Evolutionary conservation across 2,888 invertebrate genomes (phyloP).

Genomic region (Sipunculus nudus): DNA sequence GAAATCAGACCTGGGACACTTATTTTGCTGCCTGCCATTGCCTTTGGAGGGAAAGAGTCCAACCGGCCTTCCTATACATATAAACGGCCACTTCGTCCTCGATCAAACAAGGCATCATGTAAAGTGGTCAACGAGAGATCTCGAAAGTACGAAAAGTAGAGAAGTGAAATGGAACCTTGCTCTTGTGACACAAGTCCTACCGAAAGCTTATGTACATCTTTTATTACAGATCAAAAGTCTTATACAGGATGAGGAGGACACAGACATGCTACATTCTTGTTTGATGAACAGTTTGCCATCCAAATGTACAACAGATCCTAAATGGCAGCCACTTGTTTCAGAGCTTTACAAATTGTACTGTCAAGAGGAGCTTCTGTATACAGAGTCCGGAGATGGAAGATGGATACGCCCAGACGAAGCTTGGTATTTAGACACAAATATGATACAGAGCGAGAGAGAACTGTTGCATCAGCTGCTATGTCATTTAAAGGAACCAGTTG

Average conservation of each 20-base stretch:
- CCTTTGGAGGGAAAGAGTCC: constrained; percentile 46
- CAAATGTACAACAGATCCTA: constrained; percentile 27
- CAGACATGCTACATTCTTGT: too few species aligned
- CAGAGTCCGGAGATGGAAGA: constrained; percentile 6
- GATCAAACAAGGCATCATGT: constrained; percentile 56
- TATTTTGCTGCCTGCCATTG: constrained; percentile 60
- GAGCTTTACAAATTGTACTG: constrained; percentile 27
- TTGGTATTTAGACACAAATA: too few species aligned
- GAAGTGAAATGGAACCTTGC: constrained; percentile 54
- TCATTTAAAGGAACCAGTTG: too few species aligned
- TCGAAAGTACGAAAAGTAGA: constrained; percentile 45
- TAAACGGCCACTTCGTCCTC: constrained; percentile 60
- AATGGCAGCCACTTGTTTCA: constrained; percentile 33
- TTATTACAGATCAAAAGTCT: constrained; percentile 32
- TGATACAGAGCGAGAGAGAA: too few species aligned
- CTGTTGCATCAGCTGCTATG: too few species aligned
- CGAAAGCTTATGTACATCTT: constrained; percentile 42
- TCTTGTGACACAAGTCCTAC: constrained; percentile 49
- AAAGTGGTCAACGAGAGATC: constrained; percentile 54
- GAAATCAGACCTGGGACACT: too few species aligned
- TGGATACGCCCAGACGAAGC: constrained; percentile 30
- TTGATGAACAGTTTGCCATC: constrained; percentile 35
- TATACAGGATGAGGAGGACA: too few species aligned
- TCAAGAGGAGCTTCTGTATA: constrained; percentile 23
- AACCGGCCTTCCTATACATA: constrained; percentile 59